Percentiles rank a stretch among this genome's conserved stretches.
Evolutionary conservation across 2,113 vertebrate genomes (phyloP).

Genomic region (Prunella fulvescens): DNA sequence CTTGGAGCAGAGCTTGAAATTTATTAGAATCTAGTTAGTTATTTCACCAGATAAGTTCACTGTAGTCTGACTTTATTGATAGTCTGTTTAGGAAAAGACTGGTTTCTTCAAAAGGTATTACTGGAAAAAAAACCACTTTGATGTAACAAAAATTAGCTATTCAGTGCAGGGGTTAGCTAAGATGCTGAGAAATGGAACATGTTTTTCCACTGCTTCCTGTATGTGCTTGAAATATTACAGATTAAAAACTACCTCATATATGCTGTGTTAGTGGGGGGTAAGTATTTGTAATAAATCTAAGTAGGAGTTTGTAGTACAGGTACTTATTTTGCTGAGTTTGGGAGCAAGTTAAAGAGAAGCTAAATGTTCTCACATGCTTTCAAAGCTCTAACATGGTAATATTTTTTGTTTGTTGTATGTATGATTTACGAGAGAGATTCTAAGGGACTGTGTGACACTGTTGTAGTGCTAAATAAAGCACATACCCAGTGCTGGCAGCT

Average conservation of each 20-base stretch:
- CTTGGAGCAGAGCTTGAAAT: not conserved
- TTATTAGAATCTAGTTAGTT: not conserved
- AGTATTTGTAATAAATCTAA: not conserved
- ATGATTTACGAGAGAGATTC: not conserved
- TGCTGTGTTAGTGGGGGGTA: not conserved
- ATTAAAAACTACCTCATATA: not conserved
- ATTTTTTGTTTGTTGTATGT: not conserved
- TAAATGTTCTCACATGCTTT: not conserved
- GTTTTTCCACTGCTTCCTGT: not conserved
- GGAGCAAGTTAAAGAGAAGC: not conserved
- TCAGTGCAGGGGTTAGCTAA: not conserved
- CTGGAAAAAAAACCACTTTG: fast-evolving
- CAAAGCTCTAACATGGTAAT: not conserved
- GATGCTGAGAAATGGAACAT: not conserved
- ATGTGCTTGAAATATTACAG: not conserved
- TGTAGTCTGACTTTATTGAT: not conserved
- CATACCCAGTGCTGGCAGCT: constrained; percentile 35
- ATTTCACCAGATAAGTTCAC: not conserved
- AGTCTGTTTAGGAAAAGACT: not conserved
- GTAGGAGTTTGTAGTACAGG: not conserved
- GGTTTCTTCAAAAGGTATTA: not conserved
- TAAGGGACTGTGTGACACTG: not conserved
- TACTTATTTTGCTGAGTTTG: not conserved
- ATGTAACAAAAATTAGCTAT: not conserved
- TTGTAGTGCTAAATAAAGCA: constrained; percentile 55